phyloP scores from a whole-genome alignment of 2,797 vertebrate species.

The Fratercula arctica region DNA sequence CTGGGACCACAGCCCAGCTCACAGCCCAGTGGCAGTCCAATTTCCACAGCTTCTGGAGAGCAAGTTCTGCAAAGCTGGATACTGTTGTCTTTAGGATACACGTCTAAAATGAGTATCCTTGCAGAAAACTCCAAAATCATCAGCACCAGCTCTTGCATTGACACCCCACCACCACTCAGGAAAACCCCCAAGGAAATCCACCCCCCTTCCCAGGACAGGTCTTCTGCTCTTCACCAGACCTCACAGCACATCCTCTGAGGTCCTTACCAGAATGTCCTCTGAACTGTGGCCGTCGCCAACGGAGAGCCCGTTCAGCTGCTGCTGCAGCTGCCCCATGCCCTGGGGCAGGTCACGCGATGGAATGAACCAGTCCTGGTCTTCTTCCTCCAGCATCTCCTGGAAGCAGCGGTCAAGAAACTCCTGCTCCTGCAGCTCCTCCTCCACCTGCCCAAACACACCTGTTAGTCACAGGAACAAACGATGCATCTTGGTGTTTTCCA shows the following conservation, averaged over 20 bases:
- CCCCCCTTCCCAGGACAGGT: neutral
- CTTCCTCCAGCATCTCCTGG: conserved; percentile 98
- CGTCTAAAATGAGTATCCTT: rapidly evolving
- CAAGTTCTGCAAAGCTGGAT: neutral
- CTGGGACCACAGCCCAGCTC: no score
- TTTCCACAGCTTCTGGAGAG: neutral
- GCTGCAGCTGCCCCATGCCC: conserved; percentile 90
- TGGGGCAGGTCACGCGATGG: conserved; percentile 92
- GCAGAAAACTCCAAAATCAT: neutral
- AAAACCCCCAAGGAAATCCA: no score
- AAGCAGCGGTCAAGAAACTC: conserved; percentile 97
- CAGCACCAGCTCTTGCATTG: neutral
- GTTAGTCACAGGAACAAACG: rapidly evolving
- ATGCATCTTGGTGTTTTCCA: rapidly evolving
- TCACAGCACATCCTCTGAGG: rapidly evolving
- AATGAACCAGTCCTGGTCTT: conserved; percentile 98
- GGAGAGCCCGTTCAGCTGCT: conserved; percentile 92
- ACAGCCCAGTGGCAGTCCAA: rapidly evolving
- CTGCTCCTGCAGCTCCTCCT: conserved; percentile 95
- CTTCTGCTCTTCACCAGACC: neutral
- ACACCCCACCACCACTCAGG: neutral
- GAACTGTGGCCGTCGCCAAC: conserved; percentile 79
- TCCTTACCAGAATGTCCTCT: conserved; percentile 93
- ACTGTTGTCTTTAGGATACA: neutral
- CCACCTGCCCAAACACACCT: conserved; percentile 79